Base-by-base conservation (phyloP, 2,888 invertebrate genomes). In the Erannis defoliaria region DNA sequence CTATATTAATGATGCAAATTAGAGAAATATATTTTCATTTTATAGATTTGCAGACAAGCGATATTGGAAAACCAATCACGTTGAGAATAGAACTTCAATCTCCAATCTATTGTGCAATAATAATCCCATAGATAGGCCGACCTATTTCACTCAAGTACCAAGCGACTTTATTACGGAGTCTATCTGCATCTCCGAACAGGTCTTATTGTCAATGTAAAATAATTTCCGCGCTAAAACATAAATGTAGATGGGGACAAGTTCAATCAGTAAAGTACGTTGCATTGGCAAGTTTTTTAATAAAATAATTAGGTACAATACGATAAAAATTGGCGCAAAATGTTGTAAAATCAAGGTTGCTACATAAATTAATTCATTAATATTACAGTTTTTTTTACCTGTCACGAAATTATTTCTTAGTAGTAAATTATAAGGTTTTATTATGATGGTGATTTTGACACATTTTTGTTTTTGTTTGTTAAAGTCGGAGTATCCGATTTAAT, bases 151-250 rank as follows among this genome's bases (percentile, higher is more conserved):
- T 42, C 54, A 43, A 49, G n/a, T 45, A 35, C 21, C 12, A 16
- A 46, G 31, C 45, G 33, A 46, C 45, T 49, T 48, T 60, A 54
- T 49, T 23, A 45, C 18, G 46, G 29, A 31, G 23, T 21, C 50
- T 16, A 53, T 64, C 33, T 48, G 14, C 43, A 51, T 54, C 29
- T 38, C 38, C 19, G 37, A 57, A 50, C 51, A 51, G 42, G 57
- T 59, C 40, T 38, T 43, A 56, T 56, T 60, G 60, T 57, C 61
- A 57, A 49, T 49, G 55, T 31, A 16, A 62, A 57, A 57, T 57
- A 10, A 29, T 45, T 4, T 16, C 10, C 16, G n/a, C 18, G 6
- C n/a, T 3, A 45, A 10, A 29, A 10, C 3, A 10, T 29, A 26
- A 29, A 16, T 10, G 2, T 2, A 6, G 8, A 16, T 10, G 21